Percentiles rank a stretch among this genome's conserved stretches.
Conservation (phyloP, 1,140 invertebrate genomes). For the Oreohelix idahoensis region DNA sequence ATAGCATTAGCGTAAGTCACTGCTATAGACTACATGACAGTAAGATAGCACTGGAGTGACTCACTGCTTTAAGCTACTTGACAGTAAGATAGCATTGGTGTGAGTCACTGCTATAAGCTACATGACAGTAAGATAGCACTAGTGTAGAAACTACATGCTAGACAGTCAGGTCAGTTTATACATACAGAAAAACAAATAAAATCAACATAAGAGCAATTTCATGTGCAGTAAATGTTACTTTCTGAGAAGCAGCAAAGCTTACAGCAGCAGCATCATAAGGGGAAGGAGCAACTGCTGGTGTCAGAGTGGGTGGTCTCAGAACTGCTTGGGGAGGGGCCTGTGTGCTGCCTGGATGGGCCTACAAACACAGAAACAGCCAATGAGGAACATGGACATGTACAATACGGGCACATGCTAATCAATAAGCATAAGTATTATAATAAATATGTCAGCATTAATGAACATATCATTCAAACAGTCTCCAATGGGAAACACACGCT, state of each 20-base stretch:
- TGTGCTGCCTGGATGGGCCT: conserved; percentile 34
- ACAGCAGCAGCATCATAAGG: conserved; percentile 39
- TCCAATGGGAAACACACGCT: neutral
- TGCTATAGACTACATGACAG: no score
- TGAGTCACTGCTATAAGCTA: no score
- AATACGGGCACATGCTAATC: conserved; percentile 20
- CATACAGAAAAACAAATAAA: neutral
- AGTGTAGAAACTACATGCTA: no score
- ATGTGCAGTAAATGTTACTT: neutral
- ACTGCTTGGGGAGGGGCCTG: conserved; percentile 26
- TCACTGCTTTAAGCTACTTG: no score
- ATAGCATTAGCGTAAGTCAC: no score
- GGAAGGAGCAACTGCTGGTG: conserved; percentile 21
- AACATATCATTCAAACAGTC: neutral
- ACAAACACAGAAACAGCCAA: conserved; percentile 28
- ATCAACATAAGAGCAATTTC: neutral
- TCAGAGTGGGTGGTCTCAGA: conserved; percentile 30
- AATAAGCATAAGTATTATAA: neutral
- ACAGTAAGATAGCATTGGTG: no score
- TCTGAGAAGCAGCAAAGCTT: conserved; percentile 29
- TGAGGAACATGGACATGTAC: neutral
- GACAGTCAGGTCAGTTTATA: no score
- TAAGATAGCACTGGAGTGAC: no score
- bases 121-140: no score
- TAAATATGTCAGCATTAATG: neutral